Conservation (phyloP, 1,140 invertebrate species). For the Temnothorax longispinosus region DNA sequence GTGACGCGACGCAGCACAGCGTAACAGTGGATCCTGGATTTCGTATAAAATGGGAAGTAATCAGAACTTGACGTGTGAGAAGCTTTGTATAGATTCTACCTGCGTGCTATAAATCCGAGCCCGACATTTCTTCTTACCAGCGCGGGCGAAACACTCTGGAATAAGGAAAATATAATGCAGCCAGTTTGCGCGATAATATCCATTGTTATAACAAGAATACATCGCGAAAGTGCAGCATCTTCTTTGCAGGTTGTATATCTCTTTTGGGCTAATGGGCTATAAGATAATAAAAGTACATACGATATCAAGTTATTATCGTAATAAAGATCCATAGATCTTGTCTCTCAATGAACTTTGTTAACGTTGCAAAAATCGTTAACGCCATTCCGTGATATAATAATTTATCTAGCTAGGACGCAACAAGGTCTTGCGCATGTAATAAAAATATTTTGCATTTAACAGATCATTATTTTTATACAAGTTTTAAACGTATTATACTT, state of each 20-base stretch:
- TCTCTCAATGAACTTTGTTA: not conserved
- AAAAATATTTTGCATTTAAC: not conserved
- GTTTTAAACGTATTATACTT: not conserved
- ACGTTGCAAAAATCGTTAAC: not conserved
- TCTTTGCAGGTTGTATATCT: not conserved
- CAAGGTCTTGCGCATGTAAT: not conserved
- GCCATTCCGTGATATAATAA: not conserved
- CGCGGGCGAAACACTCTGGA: not conserved
- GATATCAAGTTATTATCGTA: not conserved
- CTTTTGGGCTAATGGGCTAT: not conserved
- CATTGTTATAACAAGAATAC: slow-evolving; percentile 22
- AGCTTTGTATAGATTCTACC: not conserved
- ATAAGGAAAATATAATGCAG: slow-evolving; percentile 18
- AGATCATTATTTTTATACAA: not conserved
- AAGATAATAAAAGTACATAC: not conserved
- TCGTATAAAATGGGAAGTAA: slow-evolving; percentile 20
- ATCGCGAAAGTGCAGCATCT: not conserved
- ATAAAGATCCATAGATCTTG: not conserved
- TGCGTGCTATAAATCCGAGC: not conserved
- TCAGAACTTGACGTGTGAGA: not conserved
- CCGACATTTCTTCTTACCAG: not conserved
- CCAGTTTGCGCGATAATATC: not conserved
- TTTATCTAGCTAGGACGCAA: not conserved
- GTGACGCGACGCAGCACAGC: too few relatives aligned
- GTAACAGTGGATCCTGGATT: not conserved